phyloP scores from a whole-genome alignment of 2,113 vertebrate species.

The Diadophis punctatus region DNA sequence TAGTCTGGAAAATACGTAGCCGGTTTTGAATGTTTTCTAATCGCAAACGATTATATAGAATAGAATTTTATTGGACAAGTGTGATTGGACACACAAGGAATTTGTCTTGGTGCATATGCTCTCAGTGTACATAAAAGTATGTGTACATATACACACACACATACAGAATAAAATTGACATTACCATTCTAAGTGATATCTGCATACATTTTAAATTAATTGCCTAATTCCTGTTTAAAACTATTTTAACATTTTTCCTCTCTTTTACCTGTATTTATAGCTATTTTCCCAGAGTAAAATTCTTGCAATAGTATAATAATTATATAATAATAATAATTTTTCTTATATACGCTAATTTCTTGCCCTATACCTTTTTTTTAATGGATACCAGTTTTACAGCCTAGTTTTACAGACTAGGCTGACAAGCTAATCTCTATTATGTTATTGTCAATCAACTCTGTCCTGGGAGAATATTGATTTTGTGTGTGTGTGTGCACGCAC shows the following conservation, averaged over 20 bases:
- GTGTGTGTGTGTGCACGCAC: background rate
- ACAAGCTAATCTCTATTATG: slow-evolving; percentile 23
- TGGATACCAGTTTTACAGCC: slow-evolving; percentile 10
- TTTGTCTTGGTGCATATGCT: no score
- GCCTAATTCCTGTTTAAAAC: background rate
- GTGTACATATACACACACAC: no score
- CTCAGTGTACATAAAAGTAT: no score
- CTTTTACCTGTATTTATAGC: background rate
- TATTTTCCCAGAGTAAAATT: background rate
- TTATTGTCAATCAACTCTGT: slow-evolving; percentile 39
- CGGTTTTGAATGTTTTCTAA: no score
- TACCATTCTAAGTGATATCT: background rate
- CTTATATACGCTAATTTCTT: background rate
- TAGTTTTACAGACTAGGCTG: background rate
- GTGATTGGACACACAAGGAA: no score
- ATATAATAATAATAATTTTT: no score
- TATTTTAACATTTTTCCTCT: background rate
- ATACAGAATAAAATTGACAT: background rate
- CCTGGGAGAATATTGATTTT: slow-evolving; percentile 17
- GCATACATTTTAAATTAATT: background rate
- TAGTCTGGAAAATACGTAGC: no score
- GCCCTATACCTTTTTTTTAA: background rate
- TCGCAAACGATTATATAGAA: no score
- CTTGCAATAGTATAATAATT: background rate
- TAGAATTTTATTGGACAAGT: no score